Percentiles rank a stretch among this genome's conserved stretches.
Conservation (phyloP, 2,797 vertebrate genomes). For the Knipowitschia caucasica region DNA sequence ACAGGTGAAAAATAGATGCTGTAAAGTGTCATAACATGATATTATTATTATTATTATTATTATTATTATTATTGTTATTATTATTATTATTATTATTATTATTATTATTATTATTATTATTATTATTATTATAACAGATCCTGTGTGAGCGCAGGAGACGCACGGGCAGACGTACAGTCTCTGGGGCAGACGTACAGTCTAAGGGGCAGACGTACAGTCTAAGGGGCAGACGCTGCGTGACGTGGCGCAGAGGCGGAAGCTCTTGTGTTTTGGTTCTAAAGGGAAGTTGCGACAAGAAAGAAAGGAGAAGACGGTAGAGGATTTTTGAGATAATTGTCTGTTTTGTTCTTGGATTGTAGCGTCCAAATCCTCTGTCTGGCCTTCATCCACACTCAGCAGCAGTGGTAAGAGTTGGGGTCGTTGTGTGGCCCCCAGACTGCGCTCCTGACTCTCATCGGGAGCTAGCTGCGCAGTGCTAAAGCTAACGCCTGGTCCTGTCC, state of each 20-base stretch:
- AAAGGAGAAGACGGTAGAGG: conserved; percentile 78
- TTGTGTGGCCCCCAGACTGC: conserved; percentile 70
- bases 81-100: too few relatives aligned
- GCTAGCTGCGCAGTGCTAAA: conserved; percentile 43
- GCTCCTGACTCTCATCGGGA: conserved; percentile 35
- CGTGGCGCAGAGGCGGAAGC: conserved; percentile 76
- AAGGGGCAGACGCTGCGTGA: conserved; percentile 50
- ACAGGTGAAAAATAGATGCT: too few relatives aligned
- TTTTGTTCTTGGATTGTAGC: conserved; percentile 26
- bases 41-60: too few relatives aligned
- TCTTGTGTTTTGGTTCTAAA: conserved; percentile 82
- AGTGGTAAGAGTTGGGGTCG: conserved; percentile 38
- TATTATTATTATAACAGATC: too few relatives aligned
- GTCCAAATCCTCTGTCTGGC: conserved; percentile 21
- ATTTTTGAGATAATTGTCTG: conserved; percentile 67
- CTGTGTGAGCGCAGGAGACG: not conserved
- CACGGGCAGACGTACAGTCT: too few relatives aligned
- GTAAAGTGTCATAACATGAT: too few relatives aligned
- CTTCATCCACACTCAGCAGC: conserved; percentile 32
- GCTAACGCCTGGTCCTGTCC: conserved; percentile 29
- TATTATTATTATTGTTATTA: too few relatives aligned
- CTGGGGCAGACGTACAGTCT: too few relatives aligned
- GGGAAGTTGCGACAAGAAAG: conserved; percentile 80
- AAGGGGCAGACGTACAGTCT: conserved; percentile 18
- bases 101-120: too few relatives aligned